Evolutionary conservation across 1,140 invertebrate genomes (phyloP).

Genomic region (Carposina sasakii): DNA sequence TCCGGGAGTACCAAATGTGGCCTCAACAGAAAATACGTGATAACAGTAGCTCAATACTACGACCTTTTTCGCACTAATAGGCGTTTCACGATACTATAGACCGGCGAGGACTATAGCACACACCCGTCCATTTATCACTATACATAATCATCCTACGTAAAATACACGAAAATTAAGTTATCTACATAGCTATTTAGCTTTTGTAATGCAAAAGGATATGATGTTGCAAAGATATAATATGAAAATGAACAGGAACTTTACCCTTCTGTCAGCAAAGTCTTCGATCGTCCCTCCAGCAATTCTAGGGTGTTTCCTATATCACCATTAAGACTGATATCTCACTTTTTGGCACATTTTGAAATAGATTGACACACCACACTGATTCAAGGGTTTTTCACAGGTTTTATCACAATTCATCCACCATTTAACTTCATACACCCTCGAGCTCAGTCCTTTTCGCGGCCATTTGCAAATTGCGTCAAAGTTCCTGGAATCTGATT

Average conservation of each 20-base stretch:
- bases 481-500: slow-evolving; percentile 64
- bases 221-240: slow-evolving; percentile 7
- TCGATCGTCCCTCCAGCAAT: slow-evolving; percentile 61
- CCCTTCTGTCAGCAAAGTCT: slow-evolving; percentile 67
- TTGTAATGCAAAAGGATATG: too few relatives aligned
- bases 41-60: slow-evolving; percentile 18
- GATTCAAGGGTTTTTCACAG: slow-evolving; percentile 57
- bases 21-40: too few relatives aligned
- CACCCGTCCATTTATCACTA: slow-evolving; percentile 23
- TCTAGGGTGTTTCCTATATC: slow-evolving; percentile 61
- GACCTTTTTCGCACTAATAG: slow-evolving; percentile 23
- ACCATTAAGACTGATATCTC: slow-evolving; percentile 71
- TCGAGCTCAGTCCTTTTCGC: slow-evolving; percentile 68
- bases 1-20: too few relatives aligned
- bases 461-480: slow-evolving; percentile 73
- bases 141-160: too few relatives aligned
- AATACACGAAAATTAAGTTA: too few relatives aligned
- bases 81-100: slow-evolving; percentile 28
- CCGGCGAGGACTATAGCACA: slow-evolving; percentile 25
- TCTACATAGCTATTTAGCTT: too few relatives aligned
- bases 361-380: slow-evolving; percentile 59
- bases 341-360: slow-evolving; percentile 72
- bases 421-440: slow-evolving; percentile 69
- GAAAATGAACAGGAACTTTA: slow-evolving; percentile 58
- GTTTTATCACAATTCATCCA: slow-evolving; percentile 62